Percentiles rank a stretch among this genome's conserved stretches.
phyloP scores from a whole-genome alignment of 2,113 vertebrate genomes.

The Budorcas taxicolor region DNA sequence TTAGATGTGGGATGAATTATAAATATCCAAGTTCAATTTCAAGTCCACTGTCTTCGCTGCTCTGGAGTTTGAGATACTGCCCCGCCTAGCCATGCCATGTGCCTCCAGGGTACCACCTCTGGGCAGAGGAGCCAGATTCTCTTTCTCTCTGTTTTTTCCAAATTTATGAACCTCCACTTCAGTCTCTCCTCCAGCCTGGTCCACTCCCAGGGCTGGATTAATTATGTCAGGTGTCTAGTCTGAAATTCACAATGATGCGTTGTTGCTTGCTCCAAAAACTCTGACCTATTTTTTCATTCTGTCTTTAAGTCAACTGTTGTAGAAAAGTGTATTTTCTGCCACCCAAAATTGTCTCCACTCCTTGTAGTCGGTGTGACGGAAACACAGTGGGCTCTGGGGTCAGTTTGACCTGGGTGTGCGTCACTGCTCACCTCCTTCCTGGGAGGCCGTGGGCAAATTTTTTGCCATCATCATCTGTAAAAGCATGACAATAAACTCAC shows the following conservation, averaged over 20 bases:
- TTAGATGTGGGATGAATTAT: background rate
- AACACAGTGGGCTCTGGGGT: background rate
- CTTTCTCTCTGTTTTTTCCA: background rate
- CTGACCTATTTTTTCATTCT: background rate
- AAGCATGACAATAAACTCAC: background rate
- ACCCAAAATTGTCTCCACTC: background rate
- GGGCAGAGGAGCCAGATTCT: background rate
- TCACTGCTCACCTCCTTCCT: background rate
- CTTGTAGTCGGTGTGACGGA: background rate
- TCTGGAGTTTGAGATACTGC: fast-evolving
- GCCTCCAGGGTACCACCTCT: fast-evolving
- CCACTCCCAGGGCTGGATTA: background rate
- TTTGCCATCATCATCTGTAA: background rate
- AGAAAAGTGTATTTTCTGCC: background rate
- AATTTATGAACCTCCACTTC: background rate
- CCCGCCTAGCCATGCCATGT: background rate
- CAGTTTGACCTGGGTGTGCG: background rate
- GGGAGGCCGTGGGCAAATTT: background rate
- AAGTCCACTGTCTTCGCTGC: background rate
- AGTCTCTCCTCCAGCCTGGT: background rate
- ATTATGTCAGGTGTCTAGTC: background rate
- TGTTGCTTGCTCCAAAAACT: background rate
- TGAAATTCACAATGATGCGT: background rate
- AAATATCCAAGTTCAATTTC: background rate
- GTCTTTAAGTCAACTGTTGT: background rate